Evolutionary conservation across 2,797 vertebrate genomes (phyloP).

Genomic region (Malacoctenus gilli): DNA sequence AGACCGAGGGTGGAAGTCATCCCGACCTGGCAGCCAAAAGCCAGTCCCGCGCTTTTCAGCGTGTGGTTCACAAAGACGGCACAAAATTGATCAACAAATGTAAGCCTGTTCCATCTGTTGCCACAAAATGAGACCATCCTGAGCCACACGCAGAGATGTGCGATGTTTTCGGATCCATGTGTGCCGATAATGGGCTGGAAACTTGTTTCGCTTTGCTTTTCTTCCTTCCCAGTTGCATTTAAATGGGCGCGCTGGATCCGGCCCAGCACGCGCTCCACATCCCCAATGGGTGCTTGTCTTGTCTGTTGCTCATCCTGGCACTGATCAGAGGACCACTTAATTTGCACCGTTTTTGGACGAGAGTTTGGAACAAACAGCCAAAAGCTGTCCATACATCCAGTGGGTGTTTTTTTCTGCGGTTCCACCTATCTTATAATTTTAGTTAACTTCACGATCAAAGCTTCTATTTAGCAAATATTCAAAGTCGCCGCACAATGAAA

Average conservation of each 20-base stretch:
- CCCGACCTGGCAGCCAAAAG: slow-evolving; percentile 2
- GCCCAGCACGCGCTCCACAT: slow-evolving; percentile 64
- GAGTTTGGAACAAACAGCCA: slow-evolving; percentile 13
- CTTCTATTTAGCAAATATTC: too few relatives aligned
- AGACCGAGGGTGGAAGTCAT: neutral
- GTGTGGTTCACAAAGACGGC: too few relatives aligned
- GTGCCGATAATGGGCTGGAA: slow-evolving; percentile 45
- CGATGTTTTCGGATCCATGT: too few relatives aligned
- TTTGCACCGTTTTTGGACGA: slow-evolving; percentile 17
- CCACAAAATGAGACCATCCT: slow-evolving; percentile 14
- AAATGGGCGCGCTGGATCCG: slow-evolving; percentile 69
- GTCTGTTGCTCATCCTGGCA: slow-evolving; percentile 53
- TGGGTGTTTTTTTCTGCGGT: too few relatives aligned
- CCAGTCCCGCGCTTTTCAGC: neutral
- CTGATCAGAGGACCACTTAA: slow-evolving; percentile 29
- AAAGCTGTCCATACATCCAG: slow-evolving; percentile 1
- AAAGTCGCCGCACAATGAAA: too few relatives aligned
- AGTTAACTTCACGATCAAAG: too few relatives aligned
- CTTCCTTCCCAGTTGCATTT: slow-evolving; percentile 52
- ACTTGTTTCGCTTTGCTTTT: slow-evolving; percentile 62
- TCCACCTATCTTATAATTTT: too few relatives aligned
- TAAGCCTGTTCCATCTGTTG: neutral
- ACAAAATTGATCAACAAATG: neutral
- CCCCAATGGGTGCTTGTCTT: slow-evolving; percentile 44
- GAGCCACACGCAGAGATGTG: slow-evolving; percentile 16